phyloP scores from a whole-genome alignment of 2,888 invertebrate genomes.

The Tenthredo scrophulariae region DNA sequence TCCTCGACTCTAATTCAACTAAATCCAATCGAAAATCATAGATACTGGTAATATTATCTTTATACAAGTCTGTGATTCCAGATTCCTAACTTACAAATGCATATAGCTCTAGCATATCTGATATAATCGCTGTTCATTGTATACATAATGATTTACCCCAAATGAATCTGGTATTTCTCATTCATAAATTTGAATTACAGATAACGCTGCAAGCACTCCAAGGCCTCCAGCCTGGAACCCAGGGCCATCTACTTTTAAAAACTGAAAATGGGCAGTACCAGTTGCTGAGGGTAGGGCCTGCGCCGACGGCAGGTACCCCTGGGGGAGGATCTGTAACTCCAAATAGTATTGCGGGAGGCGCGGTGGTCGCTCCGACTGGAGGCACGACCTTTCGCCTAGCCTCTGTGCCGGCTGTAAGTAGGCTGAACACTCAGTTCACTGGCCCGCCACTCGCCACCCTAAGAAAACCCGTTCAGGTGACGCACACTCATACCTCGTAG shows the following conservation, averaged over 20 bases:
- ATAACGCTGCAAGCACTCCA: slow-evolving; percentile 93
- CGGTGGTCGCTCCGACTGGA: slow-evolving; percentile 70
- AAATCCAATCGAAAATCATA: background rate
- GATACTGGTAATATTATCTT: background rate
- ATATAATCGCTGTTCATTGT: background rate
- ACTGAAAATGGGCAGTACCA: slow-evolving; percentile 98
- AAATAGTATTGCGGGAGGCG: slow-evolving; percentile 75
- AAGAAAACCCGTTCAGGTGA: slow-evolving; percentile 80
- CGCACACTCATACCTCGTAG: slow-evolving; percentile 74
- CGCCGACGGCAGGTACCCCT: slow-evolving; percentile 82
- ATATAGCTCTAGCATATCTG: background rate
- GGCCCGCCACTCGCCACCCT: slow-evolving; percentile 82
- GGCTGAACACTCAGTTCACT: slow-evolving; percentile 82
- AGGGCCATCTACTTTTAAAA: slow-evolving; percentile 94
- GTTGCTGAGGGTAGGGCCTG: slow-evolving; percentile 92
- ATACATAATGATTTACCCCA: background rate
- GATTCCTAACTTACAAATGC: background rate
- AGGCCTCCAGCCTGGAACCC: slow-evolving; percentile 90
- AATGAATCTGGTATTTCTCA: slow-evolving; percentile 5
- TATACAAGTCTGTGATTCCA: background rate
- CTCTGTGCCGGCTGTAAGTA: slow-evolving; percentile 93
- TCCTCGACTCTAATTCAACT: too few relatives aligned
- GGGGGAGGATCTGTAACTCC: slow-evolving; percentile 77
- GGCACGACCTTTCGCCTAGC: slow-evolving; percentile 89
- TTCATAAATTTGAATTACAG: slow-evolving; percentile 79